Percentiles rank a stretch among this genome's conserved stretches.
Conservation (phyloP, 2,888 invertebrate species). For the Papilio protenor region DNA sequence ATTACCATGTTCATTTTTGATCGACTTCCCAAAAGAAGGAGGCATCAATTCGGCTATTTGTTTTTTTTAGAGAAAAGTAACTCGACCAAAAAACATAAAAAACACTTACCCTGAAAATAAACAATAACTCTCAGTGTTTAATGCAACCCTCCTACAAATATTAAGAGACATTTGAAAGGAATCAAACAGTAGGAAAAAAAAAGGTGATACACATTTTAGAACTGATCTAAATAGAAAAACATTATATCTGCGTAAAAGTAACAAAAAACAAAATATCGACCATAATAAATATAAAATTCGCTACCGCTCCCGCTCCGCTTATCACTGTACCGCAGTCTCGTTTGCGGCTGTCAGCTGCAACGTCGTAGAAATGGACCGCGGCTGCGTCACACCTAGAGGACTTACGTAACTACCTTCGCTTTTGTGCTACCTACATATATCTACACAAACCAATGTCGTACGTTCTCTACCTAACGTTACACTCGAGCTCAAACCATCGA, state of each 20-base stretch:
- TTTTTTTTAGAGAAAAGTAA: slow-evolving; percentile 46
- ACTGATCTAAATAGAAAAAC: neutral
- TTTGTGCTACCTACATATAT: slow-evolving; percentile 18
- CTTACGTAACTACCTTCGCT: slow-evolving; percentile 47
- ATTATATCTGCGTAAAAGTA: too few relatives aligned
- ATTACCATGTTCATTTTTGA: neutral
- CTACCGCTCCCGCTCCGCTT: slow-evolving; percentile 38
- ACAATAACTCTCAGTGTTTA: neutral
- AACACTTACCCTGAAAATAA: neutral
- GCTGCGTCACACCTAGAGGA: slow-evolving; percentile 62
- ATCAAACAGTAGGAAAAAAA: neutral
- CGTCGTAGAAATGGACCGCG: slow-evolving; percentile 74
- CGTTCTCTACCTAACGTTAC: neutral
- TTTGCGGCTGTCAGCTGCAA: slow-evolving; percentile 70
- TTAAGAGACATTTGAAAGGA: neutral
- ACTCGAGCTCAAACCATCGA: neutral
- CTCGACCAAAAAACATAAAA: neutral
- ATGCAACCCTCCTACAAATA: neutral
- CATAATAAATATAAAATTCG: neutral
- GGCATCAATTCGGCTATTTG: too few relatives aligned
- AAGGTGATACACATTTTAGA: neutral
- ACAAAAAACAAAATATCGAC: neutral
- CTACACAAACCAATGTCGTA: slow-evolving; percentile 5
- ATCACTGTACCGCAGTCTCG: slow-evolving; percentile 39
- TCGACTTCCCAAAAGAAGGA: too few relatives aligned